Evolutionary conservation across 2,113 vertebrate genomes (phyloP).

Genomic region (Anhinga rufa): DNA sequence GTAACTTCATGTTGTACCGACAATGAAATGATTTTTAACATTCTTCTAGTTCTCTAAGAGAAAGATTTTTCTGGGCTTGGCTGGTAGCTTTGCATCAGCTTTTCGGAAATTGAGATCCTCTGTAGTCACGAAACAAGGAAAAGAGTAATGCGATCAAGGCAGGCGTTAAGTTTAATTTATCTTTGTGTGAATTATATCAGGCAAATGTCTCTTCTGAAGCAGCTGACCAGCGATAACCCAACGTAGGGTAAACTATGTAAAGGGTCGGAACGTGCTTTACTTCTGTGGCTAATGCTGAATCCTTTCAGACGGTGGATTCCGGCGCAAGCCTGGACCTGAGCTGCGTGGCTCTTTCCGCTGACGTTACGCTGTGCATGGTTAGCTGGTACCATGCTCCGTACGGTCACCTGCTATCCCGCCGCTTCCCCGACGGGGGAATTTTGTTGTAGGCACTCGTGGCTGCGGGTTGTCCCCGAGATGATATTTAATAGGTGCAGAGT

Average conservation of each 20-base stretch:
- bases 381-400: rapidly evolving
- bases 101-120: not conserved
- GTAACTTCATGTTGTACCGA: not conserved
- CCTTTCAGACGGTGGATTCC: not conserved
- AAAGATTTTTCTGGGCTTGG: not conserved
- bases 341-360: not conserved
- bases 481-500: not conserved
- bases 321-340: not conserved
- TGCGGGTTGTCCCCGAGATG: rapidly evolving
- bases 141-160: not conserved
- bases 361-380: rapidly evolving
- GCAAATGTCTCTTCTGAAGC: not conserved
- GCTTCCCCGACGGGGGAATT: rapidly evolving
- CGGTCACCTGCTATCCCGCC: not conserved
- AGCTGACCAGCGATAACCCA: not conserved
- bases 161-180: not conserved
- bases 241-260: not conserved
- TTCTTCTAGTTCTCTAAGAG: not conserved
- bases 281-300: not conserved
- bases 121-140: not conserved
- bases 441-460: rapidly evolving
- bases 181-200: not conserved
- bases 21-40: not conserved
- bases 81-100: not conserved
- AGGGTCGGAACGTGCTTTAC: not conserved